Base-by-base conservation (phyloP, 2,797 vertebrate species). In the Gymnopithys bicolor region DNA sequence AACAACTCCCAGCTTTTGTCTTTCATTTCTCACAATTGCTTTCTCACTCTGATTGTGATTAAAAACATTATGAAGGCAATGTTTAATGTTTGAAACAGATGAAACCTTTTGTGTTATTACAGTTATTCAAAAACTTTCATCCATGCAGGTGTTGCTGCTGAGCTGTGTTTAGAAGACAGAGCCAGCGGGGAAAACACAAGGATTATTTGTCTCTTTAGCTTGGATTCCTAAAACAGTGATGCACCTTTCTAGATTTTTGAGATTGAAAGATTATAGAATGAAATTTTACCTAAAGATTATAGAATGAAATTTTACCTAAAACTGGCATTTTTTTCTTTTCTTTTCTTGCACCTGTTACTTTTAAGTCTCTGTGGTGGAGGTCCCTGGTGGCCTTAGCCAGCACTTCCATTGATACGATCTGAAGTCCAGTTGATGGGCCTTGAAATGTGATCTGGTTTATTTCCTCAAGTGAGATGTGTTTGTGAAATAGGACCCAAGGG, bases 141-240 rank as follows among this genome's bases (percentile, higher is more conserved):
- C 21, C 7, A 0, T 24, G 28, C 14, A 16, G 64, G 22, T 5
- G 1, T 12, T 28, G 28, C 21, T 60, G 17, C 45, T 0, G 0
- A 23, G 30, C n/a, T 90, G 30, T 70, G 24, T 66, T 89, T 69
- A 64, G 35, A 56, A 45, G 51, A 41, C 28, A 22, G 67, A 88
- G 14, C 66, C 83, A 88, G 64, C 28, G 93, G 85, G 22, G 66
- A 89, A 80, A 82, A 87, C 69, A 73, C 58, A 33, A 73, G 41
- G 23, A 4, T 49, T 52, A 28, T 32, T 68, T 63, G 55, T 66
- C 5, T 33, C 43, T 23, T 37, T n/a, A 15, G 10, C 39, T 60
- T 67, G 1, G 4, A 11, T 48, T 76, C 12, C 13, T 30, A 1
- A 80, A 71, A 11, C 1, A 1, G 11, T 55, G 27, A 25, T 75